These are phyloP conservation scores for Nothocercus julius DNA, from an alignment of 2,113 vertebrate genomes.

Conservation along the genomic window DNA sequence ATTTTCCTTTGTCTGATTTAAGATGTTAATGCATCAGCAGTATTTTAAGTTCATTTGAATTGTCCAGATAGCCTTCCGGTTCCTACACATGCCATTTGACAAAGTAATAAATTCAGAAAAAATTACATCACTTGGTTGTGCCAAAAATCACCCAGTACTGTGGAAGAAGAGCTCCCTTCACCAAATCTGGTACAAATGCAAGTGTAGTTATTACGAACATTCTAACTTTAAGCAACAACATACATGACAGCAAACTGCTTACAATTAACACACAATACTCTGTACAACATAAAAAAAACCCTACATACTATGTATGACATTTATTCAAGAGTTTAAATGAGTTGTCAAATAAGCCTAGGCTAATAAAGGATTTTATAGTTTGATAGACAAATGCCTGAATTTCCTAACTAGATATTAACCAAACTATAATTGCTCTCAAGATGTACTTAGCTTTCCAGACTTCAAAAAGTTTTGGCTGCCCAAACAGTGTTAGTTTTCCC, in stretches of 20 bases:
- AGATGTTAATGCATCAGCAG: neutral
- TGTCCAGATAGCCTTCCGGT: neutral
- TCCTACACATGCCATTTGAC: slow-evolving; percentile 1
- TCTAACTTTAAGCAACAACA: neutral
- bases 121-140: neutral
- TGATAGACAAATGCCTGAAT: neutral
- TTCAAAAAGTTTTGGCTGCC: neutral
- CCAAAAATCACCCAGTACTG: neutral
- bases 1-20: neutral
- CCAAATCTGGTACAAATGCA: neutral
- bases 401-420: neutral
- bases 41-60: neutral
- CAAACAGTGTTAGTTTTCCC: neutral
- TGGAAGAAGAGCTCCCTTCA: neutral
- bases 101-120: neutral
- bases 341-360: neutral
- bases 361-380: neutral
- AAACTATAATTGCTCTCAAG: neutral
- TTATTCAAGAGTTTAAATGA: neutral
- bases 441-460: neutral
- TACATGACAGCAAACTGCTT: neutral
- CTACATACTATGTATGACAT: neutral
- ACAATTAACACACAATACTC: neutral
- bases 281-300: neutral
- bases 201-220: neutral